Evolutionary conservation across 2,113 vertebrate species (phyloP).

Genomic region (Cyphomyrus plagiostoma): DNA sequence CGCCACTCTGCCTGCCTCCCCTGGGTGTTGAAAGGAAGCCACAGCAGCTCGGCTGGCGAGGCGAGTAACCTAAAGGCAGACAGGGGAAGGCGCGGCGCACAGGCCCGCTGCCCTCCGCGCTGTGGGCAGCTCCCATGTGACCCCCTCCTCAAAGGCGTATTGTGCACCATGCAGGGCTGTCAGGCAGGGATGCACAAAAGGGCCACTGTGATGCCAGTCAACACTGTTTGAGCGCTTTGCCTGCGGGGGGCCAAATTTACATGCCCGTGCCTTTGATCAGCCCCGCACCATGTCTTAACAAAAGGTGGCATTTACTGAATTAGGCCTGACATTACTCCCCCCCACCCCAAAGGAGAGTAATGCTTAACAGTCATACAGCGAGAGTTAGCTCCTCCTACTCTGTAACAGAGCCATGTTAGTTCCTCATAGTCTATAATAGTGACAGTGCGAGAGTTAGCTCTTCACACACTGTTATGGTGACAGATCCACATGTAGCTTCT

Average conservation of each 20-base stretch:
- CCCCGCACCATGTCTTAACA: neutral
- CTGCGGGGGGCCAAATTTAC: neutral
- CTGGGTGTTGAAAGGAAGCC: neutral
- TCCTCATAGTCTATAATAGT: neutral
- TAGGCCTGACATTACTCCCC: neutral
- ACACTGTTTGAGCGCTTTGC: neutral
- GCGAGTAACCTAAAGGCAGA: neutral
- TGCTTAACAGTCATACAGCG: neutral
- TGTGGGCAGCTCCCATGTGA: neutral
- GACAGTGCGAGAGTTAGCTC: neutral
- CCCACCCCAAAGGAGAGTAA: neutral
- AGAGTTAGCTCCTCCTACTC: constrained; percentile 4
- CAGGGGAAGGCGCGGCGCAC: neutral
- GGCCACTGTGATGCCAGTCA: neutral
- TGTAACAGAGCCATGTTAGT: neutral
- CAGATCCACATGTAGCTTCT: too few relatives aligned
- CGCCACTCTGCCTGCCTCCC: neutral
- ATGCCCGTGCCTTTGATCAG: neutral
- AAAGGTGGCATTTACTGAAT: neutral
- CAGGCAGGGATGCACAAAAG: neutral
- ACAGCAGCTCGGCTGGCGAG: neutral
- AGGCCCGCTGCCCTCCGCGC: neutral
- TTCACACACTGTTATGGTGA: neutral
- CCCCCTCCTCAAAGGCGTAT: neutral
- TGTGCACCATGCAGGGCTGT: neutral